phyloP scores from a whole-genome alignment of 2,797 vertebrate species.

The Chiloscyllium punctatum region DNA sequence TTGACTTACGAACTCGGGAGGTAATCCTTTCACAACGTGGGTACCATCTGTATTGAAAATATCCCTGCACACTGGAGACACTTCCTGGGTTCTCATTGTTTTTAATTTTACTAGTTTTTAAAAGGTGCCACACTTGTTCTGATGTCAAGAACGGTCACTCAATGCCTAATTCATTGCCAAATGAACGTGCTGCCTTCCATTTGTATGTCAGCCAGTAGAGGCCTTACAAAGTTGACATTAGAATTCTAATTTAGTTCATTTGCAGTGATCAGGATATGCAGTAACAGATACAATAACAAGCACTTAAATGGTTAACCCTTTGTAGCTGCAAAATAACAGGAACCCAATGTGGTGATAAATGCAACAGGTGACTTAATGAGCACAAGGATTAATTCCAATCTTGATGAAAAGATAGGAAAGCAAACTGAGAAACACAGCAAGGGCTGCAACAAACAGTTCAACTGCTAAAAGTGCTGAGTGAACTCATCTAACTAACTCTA shows the following conservation, averaged over 20 bases:
- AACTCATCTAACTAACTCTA: not conserved
- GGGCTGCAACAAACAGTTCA: not conserved
- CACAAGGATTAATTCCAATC: not conserved
- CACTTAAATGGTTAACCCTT: not conserved
- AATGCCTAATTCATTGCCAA: not conserved
- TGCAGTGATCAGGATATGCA: not conserved
- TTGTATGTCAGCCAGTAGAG: not conserved
- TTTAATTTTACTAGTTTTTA: not conserved
- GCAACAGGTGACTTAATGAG: not conserved
- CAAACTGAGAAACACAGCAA: constrained; percentile 3
- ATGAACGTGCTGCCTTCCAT: not conserved
- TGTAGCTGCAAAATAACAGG: constrained; percentile 18
- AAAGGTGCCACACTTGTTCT: not conserved
- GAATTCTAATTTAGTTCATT: not conserved
- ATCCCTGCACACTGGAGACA: too few relatives aligned
- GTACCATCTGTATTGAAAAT: not conserved
- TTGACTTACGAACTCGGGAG: too few relatives aligned
- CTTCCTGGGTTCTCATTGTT: not conserved
- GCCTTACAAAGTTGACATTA: not conserved
- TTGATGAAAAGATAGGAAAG: constrained; percentile 7
- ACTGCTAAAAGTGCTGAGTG: not conserved
- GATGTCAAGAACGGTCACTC: not conserved
- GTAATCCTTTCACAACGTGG: too few relatives aligned
- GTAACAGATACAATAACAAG: not conserved
- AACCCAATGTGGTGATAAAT: not conserved